phyloP scores from a whole-genome alignment of 2,797 vertebrate genomes.

The Limnodromus scolopaceus region DNA sequence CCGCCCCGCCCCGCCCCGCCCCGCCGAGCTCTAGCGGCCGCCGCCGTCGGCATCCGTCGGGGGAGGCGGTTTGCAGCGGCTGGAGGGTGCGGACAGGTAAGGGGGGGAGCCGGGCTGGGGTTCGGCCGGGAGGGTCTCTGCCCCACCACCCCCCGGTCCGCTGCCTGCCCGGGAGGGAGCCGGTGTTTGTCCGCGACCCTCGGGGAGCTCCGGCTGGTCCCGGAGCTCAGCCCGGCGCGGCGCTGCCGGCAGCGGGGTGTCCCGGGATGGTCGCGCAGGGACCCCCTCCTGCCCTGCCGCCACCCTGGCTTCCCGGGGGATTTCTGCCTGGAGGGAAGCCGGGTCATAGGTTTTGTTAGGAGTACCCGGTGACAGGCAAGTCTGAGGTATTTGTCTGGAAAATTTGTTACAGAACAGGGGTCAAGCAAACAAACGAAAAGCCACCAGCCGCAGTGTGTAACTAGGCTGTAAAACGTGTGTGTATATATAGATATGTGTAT shows the following conservation, averaged over 20 bases:
- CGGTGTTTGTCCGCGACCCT: background rate
- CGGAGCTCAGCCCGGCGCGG: background rate
- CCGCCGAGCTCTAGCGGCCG: background rate
- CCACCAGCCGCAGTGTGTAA: accelerated
- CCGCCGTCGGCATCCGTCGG: background rate
- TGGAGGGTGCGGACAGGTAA: background rate
- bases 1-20: no score
- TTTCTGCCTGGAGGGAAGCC: accelerated
- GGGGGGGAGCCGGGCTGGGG: no score
- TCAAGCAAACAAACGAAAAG: no score
- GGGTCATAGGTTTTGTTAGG: accelerated
- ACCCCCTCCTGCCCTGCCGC: accelerated
- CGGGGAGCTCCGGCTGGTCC: no score
- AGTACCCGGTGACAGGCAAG: background rate
- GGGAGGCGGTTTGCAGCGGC: no score
- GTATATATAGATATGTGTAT: no score
- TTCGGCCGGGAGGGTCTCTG: background rate
- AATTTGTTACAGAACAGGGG: background rate
- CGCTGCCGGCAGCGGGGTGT: background rate
- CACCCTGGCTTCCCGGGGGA: accelerated
- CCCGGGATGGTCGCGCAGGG: accelerated
- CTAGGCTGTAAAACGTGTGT: background rate
- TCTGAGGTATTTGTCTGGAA: accelerated
- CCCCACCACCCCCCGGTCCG: no score
- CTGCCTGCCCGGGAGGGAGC: background rate